Percentiles rank a stretch among this genome's conserved stretches.
These are phyloP conservation scores for Lordiphosa clarofinis DNA, from an alignment of 1,140 invertebrate genomes.

Conservation along the genomic window DNA sequence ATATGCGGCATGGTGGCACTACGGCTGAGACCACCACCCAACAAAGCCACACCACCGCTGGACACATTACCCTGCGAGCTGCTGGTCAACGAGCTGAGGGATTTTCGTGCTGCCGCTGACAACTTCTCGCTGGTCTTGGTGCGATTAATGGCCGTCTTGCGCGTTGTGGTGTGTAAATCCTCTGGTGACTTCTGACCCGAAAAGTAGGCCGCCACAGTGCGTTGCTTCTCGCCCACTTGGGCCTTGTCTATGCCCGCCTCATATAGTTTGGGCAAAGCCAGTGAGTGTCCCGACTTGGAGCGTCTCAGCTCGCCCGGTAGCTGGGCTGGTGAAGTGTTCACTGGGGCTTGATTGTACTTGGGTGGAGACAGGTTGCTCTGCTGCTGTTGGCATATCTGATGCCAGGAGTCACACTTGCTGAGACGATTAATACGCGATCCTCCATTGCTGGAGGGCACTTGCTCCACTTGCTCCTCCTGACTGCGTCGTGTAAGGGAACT, in stretches of 20 bases:
- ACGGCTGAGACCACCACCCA: constrained; percentile 81
- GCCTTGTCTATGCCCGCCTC: constrained; percentile 88
- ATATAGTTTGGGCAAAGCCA: constrained; percentile 87
- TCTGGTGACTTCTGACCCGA: constrained; percentile 79
- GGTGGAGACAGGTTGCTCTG: constrained; percentile 15
- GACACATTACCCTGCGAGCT: constrained; percentile 69
- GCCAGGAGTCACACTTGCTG: constrained; percentile 91
- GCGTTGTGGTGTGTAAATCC: constrained; percentile 38
- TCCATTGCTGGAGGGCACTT: constrained; percentile 6
- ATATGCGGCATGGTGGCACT: constrained; percentile 88
- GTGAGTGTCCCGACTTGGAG: constrained; percentile 86
- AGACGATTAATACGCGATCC: constrained; percentile 78
- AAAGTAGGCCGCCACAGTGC: constrained; percentile 90
- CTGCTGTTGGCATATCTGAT: constrained; percentile 82
- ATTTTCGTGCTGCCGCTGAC: constrained; percentile 79
- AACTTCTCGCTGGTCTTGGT: constrained; percentile 80
- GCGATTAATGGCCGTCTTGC: constrained; percentile 80
- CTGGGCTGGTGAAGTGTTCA: constrained; percentile 20
- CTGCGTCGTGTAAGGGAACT: constrained; percentile 56
- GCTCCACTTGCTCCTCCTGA: constrained; percentile 21
- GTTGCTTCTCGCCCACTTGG: constrained; percentile 86
- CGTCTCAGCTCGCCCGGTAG: constrained; percentile 82
- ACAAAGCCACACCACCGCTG: constrained; percentile 37
- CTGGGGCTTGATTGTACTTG: constrained; percentile 55
- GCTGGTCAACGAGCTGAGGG: constrained; percentile 56